Evolutionary conservation across 2,797 vertebrate genomes (phyloP).

Genomic region (Florisuga fusca): DNA sequence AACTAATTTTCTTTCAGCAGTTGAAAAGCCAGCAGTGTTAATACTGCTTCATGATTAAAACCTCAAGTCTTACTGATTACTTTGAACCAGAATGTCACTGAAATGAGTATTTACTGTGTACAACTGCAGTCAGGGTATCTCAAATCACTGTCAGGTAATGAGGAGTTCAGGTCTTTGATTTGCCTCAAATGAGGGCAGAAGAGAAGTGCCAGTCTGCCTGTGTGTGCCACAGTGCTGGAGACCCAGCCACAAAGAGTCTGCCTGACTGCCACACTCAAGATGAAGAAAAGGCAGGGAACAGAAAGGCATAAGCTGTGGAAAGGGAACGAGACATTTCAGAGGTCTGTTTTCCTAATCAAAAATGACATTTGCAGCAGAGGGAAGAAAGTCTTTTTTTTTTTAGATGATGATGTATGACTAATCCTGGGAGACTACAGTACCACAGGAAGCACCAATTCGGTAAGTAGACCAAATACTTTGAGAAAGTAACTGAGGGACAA

Average conservation of each 20-base stretch:
- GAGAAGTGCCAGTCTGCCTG: background rate
- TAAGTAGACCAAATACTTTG: background rate
- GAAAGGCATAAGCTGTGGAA: background rate
- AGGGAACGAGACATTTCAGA: background rate
- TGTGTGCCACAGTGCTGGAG: background rate
- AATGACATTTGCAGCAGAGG: background rate
- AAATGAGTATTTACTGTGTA: background rate
- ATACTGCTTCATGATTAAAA: background rate
- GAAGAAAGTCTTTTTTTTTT: background rate
- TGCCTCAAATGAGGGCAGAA: background rate
- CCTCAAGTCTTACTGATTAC: background rate
- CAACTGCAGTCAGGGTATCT: background rate
- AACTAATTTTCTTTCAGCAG: background rate
- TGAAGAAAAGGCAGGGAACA: background rate
- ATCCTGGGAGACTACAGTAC: background rate
- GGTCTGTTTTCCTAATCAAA: conserved; percentile 14
- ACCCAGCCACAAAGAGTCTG: fast-evolving
- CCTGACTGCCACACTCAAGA: background rate
- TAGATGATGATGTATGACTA: background rate
- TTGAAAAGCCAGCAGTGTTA: background rate
- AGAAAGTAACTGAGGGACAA: conserved; percentile 9
- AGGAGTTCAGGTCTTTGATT: background rate
- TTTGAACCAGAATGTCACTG: background rate
- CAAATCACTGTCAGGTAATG: background rate
- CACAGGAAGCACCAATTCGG: background rate